A percentile compares a stretch with the other conserved stretches of the same genome.
These are phyloP conservation scores for Strongylocentrotus purpuratus DNA, from an alignment of 35 echinoderm and acorn worm genomes.

Conservation along the genomic window DNA sequence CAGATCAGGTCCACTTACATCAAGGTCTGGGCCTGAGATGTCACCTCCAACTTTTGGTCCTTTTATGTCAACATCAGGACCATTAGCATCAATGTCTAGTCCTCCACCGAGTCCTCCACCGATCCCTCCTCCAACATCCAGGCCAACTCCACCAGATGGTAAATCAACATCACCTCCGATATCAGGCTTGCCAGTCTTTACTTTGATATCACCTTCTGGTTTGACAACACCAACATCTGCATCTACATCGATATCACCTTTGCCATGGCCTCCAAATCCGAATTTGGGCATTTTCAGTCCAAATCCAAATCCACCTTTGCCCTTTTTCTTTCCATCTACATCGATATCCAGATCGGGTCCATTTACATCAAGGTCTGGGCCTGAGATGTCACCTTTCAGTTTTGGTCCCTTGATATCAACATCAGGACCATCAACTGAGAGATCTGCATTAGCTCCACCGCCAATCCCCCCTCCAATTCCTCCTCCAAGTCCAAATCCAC, in stretches of 20 bases:
- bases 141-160: conserved; percentile 1
- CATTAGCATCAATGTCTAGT: background rate
- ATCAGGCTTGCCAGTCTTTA: conserved; percentile 64
- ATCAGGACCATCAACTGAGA: conserved; percentile 34
- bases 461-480: conserved; percentile 36
- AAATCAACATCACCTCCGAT: background rate
- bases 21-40: background rate
- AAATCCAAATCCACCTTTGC: conserved; percentile 47
- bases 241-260: conserved; percentile 59
- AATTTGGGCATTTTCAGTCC: conserved; percentile 51
- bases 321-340: conserved; percentile 30
- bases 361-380: background rate
- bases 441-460: conserved; percentile 49
- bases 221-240: conserved; percentile 43
- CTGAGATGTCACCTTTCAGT: conserved; percentile 45
- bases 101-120: conserved; percentile 52
- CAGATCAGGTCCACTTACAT: conserved; percentile 3
- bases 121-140: conserved; percentile 23
- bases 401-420: conserved; percentile 59
- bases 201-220: conserved; percentile 41
- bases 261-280: conserved; percentile 56
- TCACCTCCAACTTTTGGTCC: conserved; percentile 15
- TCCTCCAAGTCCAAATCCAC: background rate
- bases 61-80: conserved; percentile 26
- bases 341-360: conserved; percentile 52